Evolutionary conservation across 92 coral and sea anemone genomes (phyloP).

Genomic region (Blastomussa wellsi): DNA sequence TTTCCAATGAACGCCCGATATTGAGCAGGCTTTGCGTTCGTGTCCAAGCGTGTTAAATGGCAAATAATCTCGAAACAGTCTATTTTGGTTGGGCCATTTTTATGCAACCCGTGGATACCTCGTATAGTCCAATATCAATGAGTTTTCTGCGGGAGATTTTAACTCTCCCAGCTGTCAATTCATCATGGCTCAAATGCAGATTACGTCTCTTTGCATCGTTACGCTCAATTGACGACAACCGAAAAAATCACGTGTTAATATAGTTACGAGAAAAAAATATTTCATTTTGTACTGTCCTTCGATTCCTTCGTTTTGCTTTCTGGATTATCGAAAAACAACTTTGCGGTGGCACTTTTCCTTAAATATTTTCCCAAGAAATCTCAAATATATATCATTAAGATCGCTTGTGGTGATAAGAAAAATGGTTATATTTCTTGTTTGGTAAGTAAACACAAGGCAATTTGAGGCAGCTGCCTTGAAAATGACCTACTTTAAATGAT

Average conservation of each 20-base stretch:
- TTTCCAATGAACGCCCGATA: background rate
- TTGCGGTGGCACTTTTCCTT: slow-evolving; percentile 25
- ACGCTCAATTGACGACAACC: background rate
- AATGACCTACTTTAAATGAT: slow-evolving; percentile 19
- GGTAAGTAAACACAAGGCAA: slow-evolving; percentile 29
- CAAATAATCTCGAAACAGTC: slow-evolving; percentile 17
- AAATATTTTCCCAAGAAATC: slow-evolving; percentile 24
- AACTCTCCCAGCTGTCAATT: slow-evolving; percentile 41
- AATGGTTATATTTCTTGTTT: slow-evolving; percentile 12
- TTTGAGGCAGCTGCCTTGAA: slow-evolving; percentile 3
- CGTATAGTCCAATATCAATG: slow-evolving; percentile 34
- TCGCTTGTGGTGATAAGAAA: background rate
- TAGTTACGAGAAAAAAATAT: background rate
- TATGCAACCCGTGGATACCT: slow-evolving; percentile 13
- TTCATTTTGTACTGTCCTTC: background rate
- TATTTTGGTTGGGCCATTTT: slow-evolving; percentile 33
- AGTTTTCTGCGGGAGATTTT: slow-evolving; percentile 52
- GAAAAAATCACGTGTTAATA: slow-evolving; percentile 20
- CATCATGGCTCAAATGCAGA: background rate
- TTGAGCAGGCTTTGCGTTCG: background rate
- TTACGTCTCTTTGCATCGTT: background rate
- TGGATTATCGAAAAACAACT: background rate
- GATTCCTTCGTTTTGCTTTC: slow-evolving; percentile 2
- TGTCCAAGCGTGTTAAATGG: background rate
- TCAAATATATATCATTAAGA: slow-evolving; percentile 19